Base-by-base conservation (phyloP, 2,797 vertebrate species). In the Chloroceryle amazona region DNA sequence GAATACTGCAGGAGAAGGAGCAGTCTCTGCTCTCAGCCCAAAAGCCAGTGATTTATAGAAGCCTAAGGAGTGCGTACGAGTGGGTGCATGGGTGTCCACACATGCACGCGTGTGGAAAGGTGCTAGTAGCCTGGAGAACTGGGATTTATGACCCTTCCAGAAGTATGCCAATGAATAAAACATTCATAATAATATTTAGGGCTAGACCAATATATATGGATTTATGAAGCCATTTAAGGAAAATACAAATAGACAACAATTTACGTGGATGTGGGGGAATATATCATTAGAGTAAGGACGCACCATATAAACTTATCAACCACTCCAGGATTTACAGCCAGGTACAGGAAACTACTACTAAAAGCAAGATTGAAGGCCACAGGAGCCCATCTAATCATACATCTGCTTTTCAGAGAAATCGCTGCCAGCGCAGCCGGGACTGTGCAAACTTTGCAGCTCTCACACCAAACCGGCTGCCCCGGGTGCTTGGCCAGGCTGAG, bases 181-280 rank as follows among this genome's bases (percentile, higher is more conserved):
- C 0, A 29, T 66, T 86, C 71, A 71, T 89, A 90, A 95, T 93
- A 82, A 91, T 91, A 85, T 97, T 97, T 90, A 92, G 68, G 70
- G 72, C 52, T 85, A 89, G 80, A 76, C 74, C 66, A 70, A 90
- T 94, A 94, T 51, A 89, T 86, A 95, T 68, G 72, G 94, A 94
- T 97, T 95, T 96, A 97, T 93, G 93, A 93, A 95, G 57, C 46
- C 71, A 84, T 93, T 97, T 91, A 94, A 93, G 74, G 81, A 84
- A 96, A 96, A 87, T 75, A 88, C 55, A 91, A 93, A 95, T 73
- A 89, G 89, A 90, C 47, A 81, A 52, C 66, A 92, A 96, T 97
- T 96, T 97, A 97, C 92, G 93, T 80, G 81, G 86, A 92, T 70
- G 35, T 81, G 74, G 52, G 73, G 57, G 94, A 97, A 96, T 92